Conservation (phyloP, 2,113 vertebrate species). For the Petrocephalus microphthalmus region DNA sequence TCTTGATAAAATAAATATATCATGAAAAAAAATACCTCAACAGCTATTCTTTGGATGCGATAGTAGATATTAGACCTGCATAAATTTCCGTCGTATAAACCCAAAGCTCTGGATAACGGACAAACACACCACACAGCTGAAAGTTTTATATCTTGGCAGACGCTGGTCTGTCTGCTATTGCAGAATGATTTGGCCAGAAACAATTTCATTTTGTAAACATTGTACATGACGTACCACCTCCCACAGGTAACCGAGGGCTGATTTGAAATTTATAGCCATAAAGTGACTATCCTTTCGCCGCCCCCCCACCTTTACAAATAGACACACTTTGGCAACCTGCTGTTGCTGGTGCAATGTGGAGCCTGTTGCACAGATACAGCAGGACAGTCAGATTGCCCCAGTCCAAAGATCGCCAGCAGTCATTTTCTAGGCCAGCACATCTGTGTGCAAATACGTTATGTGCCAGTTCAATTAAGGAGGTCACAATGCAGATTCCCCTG, state of each 20-base stretch:
- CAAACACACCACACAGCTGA: conserved; percentile 3
- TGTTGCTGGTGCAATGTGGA: background rate
- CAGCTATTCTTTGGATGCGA: background rate
- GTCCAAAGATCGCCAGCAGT: background rate
- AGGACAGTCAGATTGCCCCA: background rate
- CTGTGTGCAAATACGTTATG: background rate
- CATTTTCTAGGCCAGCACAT: background rate
- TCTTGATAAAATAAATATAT: background rate
- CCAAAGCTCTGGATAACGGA: background rate
- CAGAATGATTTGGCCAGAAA: background rate
- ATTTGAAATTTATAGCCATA: background rate
- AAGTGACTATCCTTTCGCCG: background rate
- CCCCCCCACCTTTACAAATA: background rate
- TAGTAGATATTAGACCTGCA: background rate
- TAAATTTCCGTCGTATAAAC: background rate
- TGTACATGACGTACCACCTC: background rate
- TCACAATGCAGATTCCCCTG: background rate
- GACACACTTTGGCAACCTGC: background rate
- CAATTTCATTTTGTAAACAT: background rate
- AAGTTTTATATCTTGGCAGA: background rate
- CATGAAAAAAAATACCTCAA: background rate
- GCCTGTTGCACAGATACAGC: background rate
- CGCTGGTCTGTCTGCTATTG: background rate
- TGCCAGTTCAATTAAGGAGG: background rate
- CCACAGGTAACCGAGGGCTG: background rate